Percentiles rank a stretch among this genome's conserved stretches.
Conservation (phyloP, 2,797 vertebrate species). For the Leptoclinus maculatus region DNA sequence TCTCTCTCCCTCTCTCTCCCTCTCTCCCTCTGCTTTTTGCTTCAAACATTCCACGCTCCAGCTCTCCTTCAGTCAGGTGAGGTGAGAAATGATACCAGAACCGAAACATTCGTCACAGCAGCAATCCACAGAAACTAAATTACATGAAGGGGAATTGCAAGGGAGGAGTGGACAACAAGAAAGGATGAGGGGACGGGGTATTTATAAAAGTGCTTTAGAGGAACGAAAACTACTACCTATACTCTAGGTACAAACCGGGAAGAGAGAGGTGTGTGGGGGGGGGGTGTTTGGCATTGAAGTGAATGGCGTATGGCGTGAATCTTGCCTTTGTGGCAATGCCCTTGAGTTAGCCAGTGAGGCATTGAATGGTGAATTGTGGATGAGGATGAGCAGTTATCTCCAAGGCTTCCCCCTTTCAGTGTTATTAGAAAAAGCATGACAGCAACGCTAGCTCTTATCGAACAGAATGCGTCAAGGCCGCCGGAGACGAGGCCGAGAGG, state of each 20-base stretch:
- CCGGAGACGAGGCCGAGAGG: slow-evolving; percentile 37
- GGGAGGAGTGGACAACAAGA: slow-evolving; percentile 54
- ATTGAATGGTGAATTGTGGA: slow-evolving; percentile 72
- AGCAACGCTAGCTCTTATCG: slow-evolving; percentile 44
- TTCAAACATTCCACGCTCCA: not conserved
- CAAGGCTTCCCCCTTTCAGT: slow-evolving; percentile 73
- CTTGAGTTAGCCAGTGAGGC: slow-evolving; percentile 74
- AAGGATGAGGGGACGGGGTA: slow-evolving; percentile 35
- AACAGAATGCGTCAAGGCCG: slow-evolving; percentile 64
- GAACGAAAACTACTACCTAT: slow-evolving; percentile 42
- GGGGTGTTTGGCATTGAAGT: slow-evolving; percentile 63
- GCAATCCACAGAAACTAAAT: slow-evolving; percentile 72
- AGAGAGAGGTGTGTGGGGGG: not conserved
- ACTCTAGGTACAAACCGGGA: slow-evolving; percentile 15
- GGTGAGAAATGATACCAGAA: slow-evolving; percentile 70
- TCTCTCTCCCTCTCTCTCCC: not conserved
- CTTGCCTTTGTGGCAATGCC: slow-evolving; percentile 71
- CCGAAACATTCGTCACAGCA: slow-evolving; percentile 75
- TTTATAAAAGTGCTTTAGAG: slow-evolving; percentile 54
- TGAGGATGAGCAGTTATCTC: slow-evolving; percentile 77
- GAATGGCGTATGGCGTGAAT: slow-evolving; percentile 64
- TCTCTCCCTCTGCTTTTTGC: not conserved
- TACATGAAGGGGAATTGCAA: slow-evolving; percentile 57
- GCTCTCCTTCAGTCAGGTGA: slow-evolving; percentile 56
- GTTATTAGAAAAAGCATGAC: slow-evolving; percentile 67